These are phyloP conservation scores for Takifugu rubripes DNA, from an alignment of 2,797 vertebrate species.

Conservation along the genomic window DNA sequence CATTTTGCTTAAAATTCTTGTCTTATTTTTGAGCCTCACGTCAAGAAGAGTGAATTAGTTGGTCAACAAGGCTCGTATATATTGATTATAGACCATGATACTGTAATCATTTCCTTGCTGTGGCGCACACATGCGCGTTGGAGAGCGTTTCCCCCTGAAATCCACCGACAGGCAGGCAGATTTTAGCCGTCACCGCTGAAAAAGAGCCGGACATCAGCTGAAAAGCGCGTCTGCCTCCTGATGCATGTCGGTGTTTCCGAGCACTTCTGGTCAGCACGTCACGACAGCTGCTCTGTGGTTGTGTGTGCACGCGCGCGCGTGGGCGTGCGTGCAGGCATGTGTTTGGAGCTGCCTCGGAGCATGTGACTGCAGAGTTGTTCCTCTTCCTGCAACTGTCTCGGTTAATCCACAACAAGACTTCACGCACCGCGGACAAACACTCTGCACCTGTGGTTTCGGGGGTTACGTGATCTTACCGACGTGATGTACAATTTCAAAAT, in stretches of 20 bases:
- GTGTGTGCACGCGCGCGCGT: conserved; percentile 3
- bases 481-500: too few relatives aligned
- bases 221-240: conserved; percentile 42
- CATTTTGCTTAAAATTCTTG: too few relatives aligned
- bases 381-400: conserved; percentile 40
- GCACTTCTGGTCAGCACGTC: conserved; percentile 46
- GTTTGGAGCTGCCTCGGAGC: conserved; percentile 38
- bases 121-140: neutral
- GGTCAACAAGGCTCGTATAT: too few relatives aligned
- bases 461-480: too few relatives aligned
- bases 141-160: conserved; percentile 1
- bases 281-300: conserved; percentile 35
- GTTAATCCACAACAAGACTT: conserved; percentile 46
- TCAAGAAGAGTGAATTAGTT: too few relatives aligned
- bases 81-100: neutral
- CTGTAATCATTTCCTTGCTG: too few relatives aligned
- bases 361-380: conserved; percentile 40
- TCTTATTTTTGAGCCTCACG: too few relatives aligned
- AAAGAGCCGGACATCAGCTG: conserved; percentile 49
- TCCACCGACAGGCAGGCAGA: conserved; percentile 18
- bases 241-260: conserved; percentile 38
- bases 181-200: conserved; percentile 37
- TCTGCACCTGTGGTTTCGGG: conserved; percentile 37
- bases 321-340: conserved; percentile 28
- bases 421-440: conserved; percentile 38